phyloP scores from a whole-genome alignment of 2,888 invertebrate species.

The Scelioninae gen. 1 region DNA sequence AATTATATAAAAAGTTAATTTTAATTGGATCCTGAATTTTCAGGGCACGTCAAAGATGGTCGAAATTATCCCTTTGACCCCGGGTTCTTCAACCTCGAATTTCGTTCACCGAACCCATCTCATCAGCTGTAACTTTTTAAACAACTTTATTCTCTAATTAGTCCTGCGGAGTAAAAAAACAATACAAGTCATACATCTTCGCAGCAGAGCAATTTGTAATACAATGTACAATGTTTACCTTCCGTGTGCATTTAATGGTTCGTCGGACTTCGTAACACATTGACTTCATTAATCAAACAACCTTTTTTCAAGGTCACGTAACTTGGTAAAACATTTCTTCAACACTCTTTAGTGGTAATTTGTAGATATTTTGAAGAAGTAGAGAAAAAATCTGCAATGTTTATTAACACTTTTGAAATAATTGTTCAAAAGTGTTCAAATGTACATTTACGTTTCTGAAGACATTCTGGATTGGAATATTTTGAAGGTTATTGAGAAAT shows the following conservation, averaged over 20 bases:
- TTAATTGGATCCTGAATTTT: background rate
- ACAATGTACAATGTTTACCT: conserved; percentile 45
- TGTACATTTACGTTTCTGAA: no score
- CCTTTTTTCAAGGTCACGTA: no score
- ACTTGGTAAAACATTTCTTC: no score
- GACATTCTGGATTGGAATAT: no score
- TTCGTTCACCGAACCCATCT: background rate
- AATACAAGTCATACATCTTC: conserved; percentile 30
- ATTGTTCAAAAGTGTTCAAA: no score
- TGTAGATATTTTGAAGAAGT: no score
- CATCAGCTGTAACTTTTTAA: conserved; percentile 32
- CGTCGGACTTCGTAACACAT: conserved; percentile 9
- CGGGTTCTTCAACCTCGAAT: background rate
- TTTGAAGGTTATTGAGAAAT: no score
- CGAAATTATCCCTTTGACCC: conserved; percentile 4
- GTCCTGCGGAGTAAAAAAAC: conserved; percentile 15
- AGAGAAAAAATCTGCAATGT: no score
- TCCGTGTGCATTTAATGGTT: conserved; percentile 40
- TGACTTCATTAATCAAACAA: conserved; percentile 35
- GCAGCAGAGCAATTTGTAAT: conserved; percentile 35
- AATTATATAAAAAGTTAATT: background rate
- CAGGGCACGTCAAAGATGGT: background rate
- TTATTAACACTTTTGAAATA: no score
- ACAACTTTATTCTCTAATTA: conserved; percentile 43
- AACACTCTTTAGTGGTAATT: no score